Percentiles rank a stretch among this genome's conserved stretches.
These are phyloP conservation scores for Geotrupes spiniger DNA, from an alignment of 2,888 invertebrate genomes.

Conservation along the genomic window DNA sequence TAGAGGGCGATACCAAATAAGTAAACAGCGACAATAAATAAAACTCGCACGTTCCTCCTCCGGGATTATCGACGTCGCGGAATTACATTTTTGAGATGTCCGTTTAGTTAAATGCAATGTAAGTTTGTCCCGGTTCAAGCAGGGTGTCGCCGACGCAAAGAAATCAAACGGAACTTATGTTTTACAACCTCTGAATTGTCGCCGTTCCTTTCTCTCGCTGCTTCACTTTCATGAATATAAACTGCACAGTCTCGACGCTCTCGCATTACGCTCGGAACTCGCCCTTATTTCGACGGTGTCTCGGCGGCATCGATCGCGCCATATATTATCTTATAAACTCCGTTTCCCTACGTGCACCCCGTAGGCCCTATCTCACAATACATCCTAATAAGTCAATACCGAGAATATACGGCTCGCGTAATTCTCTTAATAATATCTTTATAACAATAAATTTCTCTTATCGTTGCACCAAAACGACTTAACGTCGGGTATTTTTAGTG, in stretches of 20 bases:
- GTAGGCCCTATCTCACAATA: conserved; percentile 7
- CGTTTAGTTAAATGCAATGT: too few relatives aligned
- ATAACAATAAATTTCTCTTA: not conserved
- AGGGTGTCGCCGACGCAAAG: too few relatives aligned
- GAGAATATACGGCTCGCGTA: conserved; percentile 5
- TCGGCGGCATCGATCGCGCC: conserved; percentile 30
- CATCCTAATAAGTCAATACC: conserved; percentile 11
- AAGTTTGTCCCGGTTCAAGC: too few relatives aligned
- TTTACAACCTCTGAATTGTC: too few relatives aligned
- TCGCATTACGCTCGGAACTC: conserved; percentile 9
- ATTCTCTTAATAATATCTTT: conserved; percentile 11
- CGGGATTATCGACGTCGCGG: too few relatives aligned
- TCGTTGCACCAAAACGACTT: too few relatives aligned
- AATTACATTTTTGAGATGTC: too few relatives aligned
- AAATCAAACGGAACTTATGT: too few relatives aligned
- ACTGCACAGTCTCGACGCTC: conserved; percentile 11
- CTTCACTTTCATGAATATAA: conserved; percentile 16
- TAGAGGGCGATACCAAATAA: too few relatives aligned
- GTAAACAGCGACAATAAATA: too few relatives aligned
- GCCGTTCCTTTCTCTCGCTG: not conserved
- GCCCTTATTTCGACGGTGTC: conserved; percentile 24
- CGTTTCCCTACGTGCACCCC: conserved; percentile 4
- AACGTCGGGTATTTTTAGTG: too few relatives aligned
- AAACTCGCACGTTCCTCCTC: too few relatives aligned
- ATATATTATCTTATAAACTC: conserved; percentile 33